These are phyloP conservation scores for Drosophila antonietae DNA, from an alignment of 2,888 invertebrate species.

Conservation along the genomic window DNA sequence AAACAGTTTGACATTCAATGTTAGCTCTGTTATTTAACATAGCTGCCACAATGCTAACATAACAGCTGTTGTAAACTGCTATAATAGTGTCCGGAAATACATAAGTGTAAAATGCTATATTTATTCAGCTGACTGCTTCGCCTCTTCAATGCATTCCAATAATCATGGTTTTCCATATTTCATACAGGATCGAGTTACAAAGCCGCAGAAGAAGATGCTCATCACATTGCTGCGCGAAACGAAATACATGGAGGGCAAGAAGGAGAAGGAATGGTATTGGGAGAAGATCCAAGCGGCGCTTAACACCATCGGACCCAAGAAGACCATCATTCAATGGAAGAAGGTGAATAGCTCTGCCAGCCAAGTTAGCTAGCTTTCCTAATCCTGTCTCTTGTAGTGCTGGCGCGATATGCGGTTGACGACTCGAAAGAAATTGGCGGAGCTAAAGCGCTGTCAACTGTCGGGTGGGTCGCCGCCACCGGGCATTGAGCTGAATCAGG, in stretches of 20 bases:
- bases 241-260: constrained; percentile 84
- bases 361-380: accelerated
- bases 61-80: constrained; percentile 21
- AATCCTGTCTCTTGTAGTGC: constrained; percentile 61
- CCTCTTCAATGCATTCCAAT: background rate
- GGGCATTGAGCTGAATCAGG: constrained; percentile 83
- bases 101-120: background rate
- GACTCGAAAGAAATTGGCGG: constrained; percentile 83
- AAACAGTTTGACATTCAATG: background rate
- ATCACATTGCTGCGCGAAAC: constrained; percentile 83
- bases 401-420: constrained; percentile 84
- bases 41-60: constrained; percentile 7
- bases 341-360: constrained; percentile 64
- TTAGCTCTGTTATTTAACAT: constrained; percentile 9
- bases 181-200: constrained; percentile 84
- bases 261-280: constrained; percentile 84
- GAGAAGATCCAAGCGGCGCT: constrained; percentile 83
- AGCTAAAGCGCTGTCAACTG: constrained; percentile 82
- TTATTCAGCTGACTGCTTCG: background rate
- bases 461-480: constrained; percentile 83
- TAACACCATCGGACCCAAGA: constrained; percentile 83
- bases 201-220: constrained; percentile 84
- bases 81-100: background rate
- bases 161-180: constrained; percentile 70
- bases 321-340: constrained; percentile 84